Evolutionary conservation across 1,140 invertebrate species (phyloP).

Genomic region (Procambarus virginalis): DNA sequence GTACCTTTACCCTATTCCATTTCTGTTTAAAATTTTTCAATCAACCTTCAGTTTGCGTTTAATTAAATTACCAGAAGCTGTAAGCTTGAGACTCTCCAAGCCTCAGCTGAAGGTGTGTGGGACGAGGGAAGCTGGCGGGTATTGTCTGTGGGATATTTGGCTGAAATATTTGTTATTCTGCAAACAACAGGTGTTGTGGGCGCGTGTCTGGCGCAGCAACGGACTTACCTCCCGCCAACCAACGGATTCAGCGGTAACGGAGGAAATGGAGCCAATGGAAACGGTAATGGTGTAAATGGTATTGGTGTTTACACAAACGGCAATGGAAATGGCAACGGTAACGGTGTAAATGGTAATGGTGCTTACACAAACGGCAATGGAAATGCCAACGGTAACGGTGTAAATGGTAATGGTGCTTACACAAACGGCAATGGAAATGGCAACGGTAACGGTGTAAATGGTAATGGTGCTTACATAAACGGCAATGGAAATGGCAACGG

Average conservation of each 20-base stretch:
- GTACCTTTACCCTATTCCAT: too few relatives aligned
- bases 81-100: too few relatives aligned
- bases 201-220: background rate
- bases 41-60: too few relatives aligned
- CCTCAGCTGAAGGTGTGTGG: too few relatives aligned
- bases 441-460: background rate
- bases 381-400: background rate
- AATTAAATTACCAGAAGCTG: too few relatives aligned
- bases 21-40: too few relatives aligned
- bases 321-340: background rate
- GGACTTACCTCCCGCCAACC: background rate
- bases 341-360: background rate
- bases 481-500: background rate
- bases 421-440: background rate
- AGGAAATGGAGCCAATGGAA: background rate
- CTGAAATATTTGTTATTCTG: background rate
- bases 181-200: background rate
- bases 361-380: background rate
- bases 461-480: background rate
- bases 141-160: too few relatives aligned
- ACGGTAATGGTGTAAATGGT: background rate
- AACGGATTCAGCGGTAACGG: background rate
- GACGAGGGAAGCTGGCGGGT: too few relatives aligned
- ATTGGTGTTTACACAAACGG: background rate
- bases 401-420: slow-evolving; percentile 1